Conservation (phyloP, 2,113 vertebrate genomes). For the Plectropomus leopardus region DNA sequence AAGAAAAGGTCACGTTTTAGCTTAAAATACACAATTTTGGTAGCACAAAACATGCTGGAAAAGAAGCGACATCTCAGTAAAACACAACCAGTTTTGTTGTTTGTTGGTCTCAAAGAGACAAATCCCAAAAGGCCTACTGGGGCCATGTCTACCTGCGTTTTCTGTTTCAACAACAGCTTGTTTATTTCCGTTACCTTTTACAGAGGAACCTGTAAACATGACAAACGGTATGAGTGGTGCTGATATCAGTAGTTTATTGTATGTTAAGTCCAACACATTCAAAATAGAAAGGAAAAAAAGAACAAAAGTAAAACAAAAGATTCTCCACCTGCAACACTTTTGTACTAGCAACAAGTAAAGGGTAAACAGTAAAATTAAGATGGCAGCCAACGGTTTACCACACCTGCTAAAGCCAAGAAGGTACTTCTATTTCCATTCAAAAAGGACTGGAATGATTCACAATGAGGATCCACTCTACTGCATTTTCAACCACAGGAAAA, state of each 20-base stretch:
- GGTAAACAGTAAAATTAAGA: conserved; percentile 89
- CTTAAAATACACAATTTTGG: too few relatives aligned
- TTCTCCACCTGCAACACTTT: conserved; percentile 90
- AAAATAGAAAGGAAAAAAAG: conserved; percentile 85
- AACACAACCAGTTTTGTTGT: too few relatives aligned
- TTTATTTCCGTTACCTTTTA: background rate
- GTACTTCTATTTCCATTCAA: conserved; percentile 81
- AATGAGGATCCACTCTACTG: conserved; percentile 83
- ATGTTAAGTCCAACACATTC: conserved; percentile 98
- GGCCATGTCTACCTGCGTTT: background rate
- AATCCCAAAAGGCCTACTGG: too few relatives aligned
- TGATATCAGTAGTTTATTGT: conserved; percentile 99
- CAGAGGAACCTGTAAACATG: conserved; percentile 69
- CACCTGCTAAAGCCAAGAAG: conserved; percentile 88
- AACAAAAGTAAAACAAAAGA: conserved; percentile 70
- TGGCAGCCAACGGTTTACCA: conserved; percentile 89
- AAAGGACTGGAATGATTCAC: conserved; percentile 86
- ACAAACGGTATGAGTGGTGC: conserved; percentile 88
- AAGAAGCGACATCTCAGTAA: too few relatives aligned
- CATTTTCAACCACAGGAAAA: conserved; percentile 81
- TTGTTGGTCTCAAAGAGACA: too few relatives aligned
- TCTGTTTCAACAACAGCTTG: background rate
- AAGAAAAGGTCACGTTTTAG: too few relatives aligned
- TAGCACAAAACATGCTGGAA: too few relatives aligned
- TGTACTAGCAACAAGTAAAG: conserved; percentile 90